A percentile compares a stretch with the other conserved stretches of the same genome.
Conservation (phyloP, 2,888 invertebrate species). For the Candidula unifasciata region DNA sequence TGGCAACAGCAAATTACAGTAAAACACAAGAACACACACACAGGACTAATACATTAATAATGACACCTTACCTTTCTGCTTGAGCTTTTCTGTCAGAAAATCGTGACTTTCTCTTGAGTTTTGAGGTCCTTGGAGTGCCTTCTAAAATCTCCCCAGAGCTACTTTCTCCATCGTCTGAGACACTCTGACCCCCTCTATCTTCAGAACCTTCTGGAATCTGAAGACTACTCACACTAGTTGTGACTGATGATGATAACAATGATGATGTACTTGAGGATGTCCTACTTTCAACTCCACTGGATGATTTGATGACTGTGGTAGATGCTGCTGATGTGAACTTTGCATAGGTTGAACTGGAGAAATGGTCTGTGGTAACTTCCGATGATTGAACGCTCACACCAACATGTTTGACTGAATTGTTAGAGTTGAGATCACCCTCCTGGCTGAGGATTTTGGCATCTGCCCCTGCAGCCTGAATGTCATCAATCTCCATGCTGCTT, state of each 20-base stretch:
- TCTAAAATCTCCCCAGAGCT: slow-evolving; percentile 46
- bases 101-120: slow-evolving; percentile 46
- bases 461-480: not conserved
- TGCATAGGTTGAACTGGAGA: not conserved
- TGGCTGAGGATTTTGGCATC: not conserved
- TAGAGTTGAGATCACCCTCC: not conserved
- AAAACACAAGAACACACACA: not conserved
- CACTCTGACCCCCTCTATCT: slow-evolving; percentile 13
- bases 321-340: not conserved
- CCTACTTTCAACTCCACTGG: not conserved
- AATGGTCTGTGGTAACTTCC: not conserved
- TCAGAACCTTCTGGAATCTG: slow-evolving; percentile 25
- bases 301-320: not conserved
- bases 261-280: not conserved
- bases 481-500: slow-evolving; percentile 56
- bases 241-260: too few relatives aligned
- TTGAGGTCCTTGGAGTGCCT: not conserved
- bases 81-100: slow-evolving; percentile 29
- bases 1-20: not conserved
- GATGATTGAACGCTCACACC: not conserved
- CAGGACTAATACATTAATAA: not conserved
- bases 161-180: slow-evolving; percentile 45
- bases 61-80: slow-evolving; percentile 49
- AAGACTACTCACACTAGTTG: not conserved
- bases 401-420: slow-evolving; percentile 33